These are phyloP conservation scores for Engystomops pustulosus DNA, from an alignment of 2,113 vertebrate genomes.

Conservation along the genomic window DNA sequence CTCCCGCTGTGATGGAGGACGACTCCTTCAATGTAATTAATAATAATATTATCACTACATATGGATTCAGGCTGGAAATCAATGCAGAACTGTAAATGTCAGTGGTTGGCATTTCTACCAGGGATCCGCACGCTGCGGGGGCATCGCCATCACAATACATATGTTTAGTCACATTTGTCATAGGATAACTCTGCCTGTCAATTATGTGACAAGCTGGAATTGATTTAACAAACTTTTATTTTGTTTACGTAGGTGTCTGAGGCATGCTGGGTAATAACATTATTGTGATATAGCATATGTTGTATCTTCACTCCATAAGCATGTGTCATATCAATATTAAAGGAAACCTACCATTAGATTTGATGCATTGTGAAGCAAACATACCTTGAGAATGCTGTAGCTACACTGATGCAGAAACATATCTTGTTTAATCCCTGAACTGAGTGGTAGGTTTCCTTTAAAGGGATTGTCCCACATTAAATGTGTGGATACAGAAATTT, in stretches of 20 bases:
- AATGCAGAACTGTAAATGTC: slow-evolving; percentile 49
- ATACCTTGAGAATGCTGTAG: too few relatives aligned
- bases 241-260: background rate
- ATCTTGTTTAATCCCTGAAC: too few relatives aligned
- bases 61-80: slow-evolving; percentile 8
- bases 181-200: slow-evolving; percentile 5
- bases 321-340: too few relatives aligned
- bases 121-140: background rate
- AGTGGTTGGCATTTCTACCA: slow-evolving; percentile 28
- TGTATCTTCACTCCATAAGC: too few relatives aligned
- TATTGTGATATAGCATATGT: background rate
- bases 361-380: too few relatives aligned
- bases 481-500: too few relatives aligned
- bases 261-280: slow-evolving; percentile 1
- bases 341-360: too few relatives aligned
- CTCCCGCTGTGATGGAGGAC: background rate
- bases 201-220: slow-evolving; percentile 1
- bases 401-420: too few relatives aligned
- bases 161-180: slow-evolving; percentile 19
- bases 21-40: slow-evolving; percentile 47
- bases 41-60: slow-evolving; percentile 27
- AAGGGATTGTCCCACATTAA: too few relatives aligned
- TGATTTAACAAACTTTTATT: slow-evolving; percentile 18
- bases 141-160: slow-evolving; percentile 1
- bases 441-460: too few relatives aligned